Percentiles rank a stretch among this genome's conserved stretches.
Evolutionary conservation across 2,888 invertebrate genomes (phyloP).

Genomic region (Nemurella pictetii): DNA sequence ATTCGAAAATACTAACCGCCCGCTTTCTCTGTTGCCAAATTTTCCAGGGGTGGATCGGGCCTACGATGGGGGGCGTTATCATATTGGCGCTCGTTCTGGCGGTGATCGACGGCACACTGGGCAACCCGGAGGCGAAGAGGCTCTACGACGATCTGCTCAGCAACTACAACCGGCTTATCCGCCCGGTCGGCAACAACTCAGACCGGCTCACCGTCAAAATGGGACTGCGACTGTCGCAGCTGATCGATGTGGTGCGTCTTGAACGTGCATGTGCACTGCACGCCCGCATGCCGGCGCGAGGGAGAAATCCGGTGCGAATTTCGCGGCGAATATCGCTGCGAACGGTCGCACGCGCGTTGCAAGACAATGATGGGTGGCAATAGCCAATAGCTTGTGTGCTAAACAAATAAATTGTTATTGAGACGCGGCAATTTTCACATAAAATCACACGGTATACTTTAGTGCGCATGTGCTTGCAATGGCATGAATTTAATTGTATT

Average conservation of each 20-base stretch:
- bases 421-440: too few species aligned
- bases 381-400: too few species aligned
- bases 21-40: background rate
- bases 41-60: constrained; percentile 79
- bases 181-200: constrained; percentile 92
- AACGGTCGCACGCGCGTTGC: too few species aligned
- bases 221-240: constrained; percentile 86
- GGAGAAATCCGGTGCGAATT: too few species aligned
- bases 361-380: too few species aligned
- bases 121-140: constrained; percentile 91
- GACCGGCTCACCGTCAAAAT: constrained; percentile 94
- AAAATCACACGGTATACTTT: too few species aligned
- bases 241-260: constrained; percentile 87
- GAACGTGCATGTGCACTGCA: too few species aligned
- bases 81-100: constrained; percentile 41
- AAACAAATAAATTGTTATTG: too few species aligned
- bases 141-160: constrained; percentile 93
- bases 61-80: constrained; percentile 55
- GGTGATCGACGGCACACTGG: constrained; percentile 57
- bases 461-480: too few species aligned
- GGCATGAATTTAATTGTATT: too few species aligned
- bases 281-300: too few species aligned
- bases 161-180: constrained; percentile 92
- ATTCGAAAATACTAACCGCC: background rate
- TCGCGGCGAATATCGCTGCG: too few species aligned